Base-by-base conservation (phyloP, 2,888 invertebrate species). In the Bombylius discolor region DNA sequence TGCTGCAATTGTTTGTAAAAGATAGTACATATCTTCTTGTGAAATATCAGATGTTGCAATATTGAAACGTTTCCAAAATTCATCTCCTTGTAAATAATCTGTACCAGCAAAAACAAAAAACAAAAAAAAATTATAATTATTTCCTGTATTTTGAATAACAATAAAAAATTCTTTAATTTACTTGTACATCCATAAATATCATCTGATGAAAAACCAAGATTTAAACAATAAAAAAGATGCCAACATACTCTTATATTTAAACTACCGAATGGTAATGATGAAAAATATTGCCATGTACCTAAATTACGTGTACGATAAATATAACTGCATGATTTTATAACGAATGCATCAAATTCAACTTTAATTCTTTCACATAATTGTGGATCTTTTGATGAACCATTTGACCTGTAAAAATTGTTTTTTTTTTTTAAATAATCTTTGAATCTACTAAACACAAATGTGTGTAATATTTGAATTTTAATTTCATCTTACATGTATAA, bases 231-330 rank as follows among this genome's bases (percentile, higher is more conserved):
- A 67, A 81, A 84, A 56, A 85, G 76, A 64, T 79, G 79, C 84
- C 84, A 85, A n/a, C 83, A 67, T 6, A 79, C 78, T 51, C 73
- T 70, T 1, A 76, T 67, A 11, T 82, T 79, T 36, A 85, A 77
- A 50, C 78, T 73, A 59, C 77, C 74, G 65, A 82, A 87, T 0
- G 89, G 88, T 62, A 89, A 76, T 31, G 84, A 82, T 13, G 87
- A 84, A 63, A 89, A 79, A 73, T 88, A 89, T 69, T 90, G 89
- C 85, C 89, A 87, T 4, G 87, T 84, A 9, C 87, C 86, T 59
- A 86, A 76, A 66, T 83, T 83, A 50, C 83, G 81, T 0, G 85
- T 83, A 4, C 81, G 79, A 66, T 86, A 84, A 56, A 89, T 81
- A 61, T 80, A 82, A 56, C 81, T 77, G 44, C 83, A 83, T 2